Percentiles rank a stretch among this genome's conserved stretches.
phyloP scores from a whole-genome alignment of 2,888 invertebrate genomes.

The Gortyna flavago region DNA sequence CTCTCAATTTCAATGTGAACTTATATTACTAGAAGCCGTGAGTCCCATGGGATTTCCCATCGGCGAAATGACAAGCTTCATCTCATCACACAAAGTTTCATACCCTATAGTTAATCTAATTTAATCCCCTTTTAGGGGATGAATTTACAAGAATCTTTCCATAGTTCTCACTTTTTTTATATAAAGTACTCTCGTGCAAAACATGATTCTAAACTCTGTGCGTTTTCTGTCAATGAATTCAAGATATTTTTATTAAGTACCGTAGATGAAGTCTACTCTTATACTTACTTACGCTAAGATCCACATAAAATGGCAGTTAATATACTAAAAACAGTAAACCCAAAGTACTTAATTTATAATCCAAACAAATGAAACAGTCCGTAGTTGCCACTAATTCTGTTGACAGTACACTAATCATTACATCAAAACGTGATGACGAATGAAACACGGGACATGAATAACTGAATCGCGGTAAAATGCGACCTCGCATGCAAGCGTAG shows the following conservation, averaged over 20 bases:
- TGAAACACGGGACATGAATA: slow-evolving; percentile 66
- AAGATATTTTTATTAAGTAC: too few relatives aligned
- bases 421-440: slow-evolving; percentile 69
- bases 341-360: slow-evolving; percentile 40
- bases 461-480: slow-evolving; percentile 64
- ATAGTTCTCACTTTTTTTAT: too few relatives aligned
- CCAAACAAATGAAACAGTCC: slow-evolving; percentile 43
- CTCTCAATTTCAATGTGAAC: not conserved
- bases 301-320: not conserved
- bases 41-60: too few relatives aligned
- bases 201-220: too few relatives aligned
- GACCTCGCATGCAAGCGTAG: slow-evolving; percentile 52
- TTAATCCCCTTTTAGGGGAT: too few relatives aligned
- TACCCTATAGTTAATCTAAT: too few relatives aligned
- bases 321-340: not conserved
- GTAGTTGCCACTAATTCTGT: slow-evolving; percentile 59
- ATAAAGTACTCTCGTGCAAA: too few relatives aligned
- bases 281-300: not conserved
- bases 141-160: too few relatives aligned
- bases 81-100: too few relatives aligned
- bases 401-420: slow-evolving; percentile 63
- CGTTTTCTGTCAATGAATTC: too few relatives aligned
- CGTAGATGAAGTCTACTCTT: not conserved
- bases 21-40: not conserved
- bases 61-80: too few relatives aligned